Base-by-base conservation (phyloP, 2,113 vertebrate species). In the Gasterosteus nipponicus region DNA sequence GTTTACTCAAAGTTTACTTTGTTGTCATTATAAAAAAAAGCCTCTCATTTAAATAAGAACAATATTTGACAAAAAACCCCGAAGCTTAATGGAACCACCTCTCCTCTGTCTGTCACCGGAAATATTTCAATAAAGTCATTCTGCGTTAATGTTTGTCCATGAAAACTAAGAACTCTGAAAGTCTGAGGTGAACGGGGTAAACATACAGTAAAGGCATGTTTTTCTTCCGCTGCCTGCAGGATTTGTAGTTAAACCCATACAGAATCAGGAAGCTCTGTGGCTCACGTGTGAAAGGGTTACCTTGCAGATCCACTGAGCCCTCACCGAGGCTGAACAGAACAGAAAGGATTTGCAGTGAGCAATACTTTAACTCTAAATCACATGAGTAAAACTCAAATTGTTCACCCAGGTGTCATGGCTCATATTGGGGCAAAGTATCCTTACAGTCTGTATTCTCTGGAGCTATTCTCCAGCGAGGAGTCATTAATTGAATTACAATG, bases 161-260 rank as follows among this genome's bases (percentile, higher is more conserved):
- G 79, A 85, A 86, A 83, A 80, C 53, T 11, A 60, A 68, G 64
- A 76, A 39, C 60, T 74, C 67, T 80, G 58, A 70, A 82, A 71
- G 51, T 64, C 51, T 61, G 70, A 73, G 73, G 67, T 84, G 73
- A 58, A 75, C 49, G 78, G 56, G 15, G 75, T 83, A 90, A 89
- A 87, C 76, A 82, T 64, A 81, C 77, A 86, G 85, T 61, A 80
- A 72, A 75, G 54, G 72, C 42, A 62, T 78, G 65, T 87, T 83
- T 80, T 81, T 76, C 75, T 78, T 75, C 75, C 64, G 18, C 63
- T 71, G 72, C 65, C 33, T 71, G 33, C 42, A 70, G 18, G 60
- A 31, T 42, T 67, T 71, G 64, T 61, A 75, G 51, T 54, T 64
- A 53, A 64, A 72, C 11, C 18, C 33, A 19, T 39, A 58, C 39